Evolutionary conservation across 1,140 invertebrate species (phyloP).

Genomic region (Zophobas morio): DNA sequence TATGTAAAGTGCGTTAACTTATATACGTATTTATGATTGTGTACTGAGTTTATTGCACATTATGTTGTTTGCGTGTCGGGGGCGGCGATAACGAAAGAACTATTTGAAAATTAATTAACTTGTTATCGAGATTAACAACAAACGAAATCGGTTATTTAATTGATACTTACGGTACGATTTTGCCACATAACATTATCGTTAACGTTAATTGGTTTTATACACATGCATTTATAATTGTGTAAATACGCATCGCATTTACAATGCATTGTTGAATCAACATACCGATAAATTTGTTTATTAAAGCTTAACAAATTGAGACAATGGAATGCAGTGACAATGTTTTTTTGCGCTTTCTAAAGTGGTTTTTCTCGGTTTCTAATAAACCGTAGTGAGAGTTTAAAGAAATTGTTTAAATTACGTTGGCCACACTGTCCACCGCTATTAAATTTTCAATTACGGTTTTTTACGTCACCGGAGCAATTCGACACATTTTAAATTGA

Average conservation of each 20-base stretch:
- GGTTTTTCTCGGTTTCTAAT: slow-evolving; percentile 3
- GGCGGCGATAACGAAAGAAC: slow-evolving; percentile 1
- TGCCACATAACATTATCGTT: slow-evolving; percentile 18
- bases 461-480: slow-evolving; percentile 9
- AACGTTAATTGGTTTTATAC: slow-evolving; percentile 31
- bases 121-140: slow-evolving; percentile 4
- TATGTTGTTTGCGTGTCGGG: slow-evolving; percentile 17
- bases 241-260: slow-evolving; percentile 16
- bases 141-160: slow-evolving; percentile 28
- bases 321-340: slow-evolving; percentile 31
- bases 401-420: slow-evolving; percentile 41
- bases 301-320: slow-evolving; percentile 9
- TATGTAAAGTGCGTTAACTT: slow-evolving; percentile 33
- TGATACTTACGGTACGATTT: slow-evolving; percentile 28
- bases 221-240: slow-evolving; percentile 24
- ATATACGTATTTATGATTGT: slow-evolving; percentile 3
- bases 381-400: slow-evolving; percentile 32
- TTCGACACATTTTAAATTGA: neutral
- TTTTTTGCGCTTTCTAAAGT: slow-evolving; percentile 35
- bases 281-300: neutral
- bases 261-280: slow-evolving; percentile 20
- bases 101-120: slow-evolving; percentile 16
- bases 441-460: slow-evolving; percentile 34
- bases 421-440: slow-evolving; percentile 20
- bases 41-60: slow-evolving; percentile 35